Percentiles rank a stretch among this genome's conserved stretches.
Conservation (phyloP, 2,888 invertebrate species). For the Portevinia maculata region DNA sequence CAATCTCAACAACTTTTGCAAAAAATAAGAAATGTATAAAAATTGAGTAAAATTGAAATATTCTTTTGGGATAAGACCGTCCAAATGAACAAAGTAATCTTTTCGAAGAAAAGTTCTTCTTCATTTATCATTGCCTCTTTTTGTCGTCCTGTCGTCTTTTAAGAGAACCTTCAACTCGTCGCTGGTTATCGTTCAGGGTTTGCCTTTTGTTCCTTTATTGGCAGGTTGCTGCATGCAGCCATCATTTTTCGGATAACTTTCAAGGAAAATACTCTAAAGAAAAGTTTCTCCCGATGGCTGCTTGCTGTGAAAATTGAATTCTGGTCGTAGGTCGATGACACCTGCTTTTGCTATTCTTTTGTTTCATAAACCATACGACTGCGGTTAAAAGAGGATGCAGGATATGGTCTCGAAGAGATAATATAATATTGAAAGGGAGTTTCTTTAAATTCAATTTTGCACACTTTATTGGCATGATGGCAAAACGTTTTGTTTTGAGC, state of each 20-base stretch:
- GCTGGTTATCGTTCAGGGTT: constrained; percentile 33
- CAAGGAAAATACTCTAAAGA: constrained; percentile 12
- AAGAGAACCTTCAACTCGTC: constrained; percentile 1
- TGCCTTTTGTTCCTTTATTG: constrained; percentile 17
- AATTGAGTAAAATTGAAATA: constrained; percentile 15
- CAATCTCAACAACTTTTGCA: background rate
- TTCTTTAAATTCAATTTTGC: background rate
- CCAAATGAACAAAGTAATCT: constrained; percentile 31
- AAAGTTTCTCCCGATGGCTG: background rate
- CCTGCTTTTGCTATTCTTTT: constrained; percentile 33
- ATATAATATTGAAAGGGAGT: background rate
- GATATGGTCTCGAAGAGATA: constrained; percentile 7
- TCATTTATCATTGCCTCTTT: constrained; percentile 42
- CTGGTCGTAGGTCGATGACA: constrained; percentile 47
- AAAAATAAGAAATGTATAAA: constrained; percentile 23
- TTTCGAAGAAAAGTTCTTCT: constrained; percentile 32
- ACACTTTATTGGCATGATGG: background rate
- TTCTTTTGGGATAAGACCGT: constrained; percentile 34
- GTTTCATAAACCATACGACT: constrained; percentile 25
- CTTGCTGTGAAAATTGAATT: constrained; percentile 34
- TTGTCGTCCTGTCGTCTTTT: background rate
- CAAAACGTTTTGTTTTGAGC: background rate
- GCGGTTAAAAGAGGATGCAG: constrained; percentile 10
- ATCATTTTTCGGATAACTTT: constrained; percentile 20
- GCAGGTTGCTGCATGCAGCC: constrained; percentile 24